Percentiles rank a stretch among this genome's conserved stretches.
phyloP scores from a whole-genome alignment of 2,797 vertebrate genomes.

The Rhinogobio ventralis region DNA sequence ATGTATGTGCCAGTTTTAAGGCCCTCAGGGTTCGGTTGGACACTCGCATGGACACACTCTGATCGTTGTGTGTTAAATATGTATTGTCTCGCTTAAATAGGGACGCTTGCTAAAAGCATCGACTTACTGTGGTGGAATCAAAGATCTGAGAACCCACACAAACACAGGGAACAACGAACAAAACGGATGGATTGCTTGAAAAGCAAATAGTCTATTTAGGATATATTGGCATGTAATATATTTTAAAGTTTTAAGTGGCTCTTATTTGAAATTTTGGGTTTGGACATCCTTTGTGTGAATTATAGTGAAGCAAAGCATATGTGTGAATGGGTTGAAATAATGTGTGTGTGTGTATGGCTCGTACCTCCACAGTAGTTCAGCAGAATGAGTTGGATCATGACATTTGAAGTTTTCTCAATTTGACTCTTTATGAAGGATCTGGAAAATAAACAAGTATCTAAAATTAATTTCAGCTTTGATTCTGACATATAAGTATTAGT shows the following conservation, averaged over 20 bases:
- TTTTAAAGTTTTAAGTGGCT: neutral
- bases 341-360: constrained; percentile 1
- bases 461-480: neutral
- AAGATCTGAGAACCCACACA: constrained; percentile 6
- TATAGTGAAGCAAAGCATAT: neutral
- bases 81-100: constrained; percentile 41
- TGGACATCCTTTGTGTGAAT: neutral
- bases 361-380: constrained; percentile 18
- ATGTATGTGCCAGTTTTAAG: constrained; percentile 26
- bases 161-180: neutral
- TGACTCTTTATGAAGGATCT: neutral
- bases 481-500: neutral
- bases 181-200: neutral
- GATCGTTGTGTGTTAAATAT: constrained; percentile 62
- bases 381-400: neutral
- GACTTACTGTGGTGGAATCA: constrained; percentile 27
- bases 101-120: constrained; percentile 27
- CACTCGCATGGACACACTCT: constrained; percentile 23
- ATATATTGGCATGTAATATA: neutral
- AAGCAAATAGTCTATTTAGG: neutral
- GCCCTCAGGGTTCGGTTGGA: constrained; percentile 6
- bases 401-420: neutral
- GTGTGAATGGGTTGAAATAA: too few species aligned
- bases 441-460: neutral
- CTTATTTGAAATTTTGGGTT: neutral